Base-by-base conservation (phyloP, 2,113 vertebrate genomes). In the Arothron firmamentum region DNA sequence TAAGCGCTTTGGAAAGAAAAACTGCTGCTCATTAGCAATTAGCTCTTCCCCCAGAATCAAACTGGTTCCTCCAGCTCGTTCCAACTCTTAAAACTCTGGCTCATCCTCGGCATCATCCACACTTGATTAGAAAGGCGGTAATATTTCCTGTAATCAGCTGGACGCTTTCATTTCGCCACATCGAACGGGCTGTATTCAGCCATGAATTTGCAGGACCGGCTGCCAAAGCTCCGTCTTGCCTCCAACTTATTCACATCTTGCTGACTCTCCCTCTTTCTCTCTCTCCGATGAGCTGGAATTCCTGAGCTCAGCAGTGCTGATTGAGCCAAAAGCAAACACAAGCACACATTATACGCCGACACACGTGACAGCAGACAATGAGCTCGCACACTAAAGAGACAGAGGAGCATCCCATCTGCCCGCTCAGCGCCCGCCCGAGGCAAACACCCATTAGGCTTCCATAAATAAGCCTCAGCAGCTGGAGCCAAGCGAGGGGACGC, bases 261-360 rank as follows among this genome's bases (percentile, higher is more conserved):
- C 72, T 82, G 78, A 77, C 80, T 68, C 65, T 80, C 60, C 45
- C 50, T 23, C 72, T 80, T 67, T 75, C 58, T 46, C 56, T 63
- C 75, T 74, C 72, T 69, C n/a, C n/a, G 75, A 85, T 75, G 72
- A 85, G 71, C 80, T 84, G 84, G 84, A 90, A 91, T 90, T 80
- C 76, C 85, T 90, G 75, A 88, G 84, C 86, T 90, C 88, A 90
- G 85, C 87, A 86, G 61, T 87, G 88, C 87, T 90, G 88, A 90
- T 89, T 77, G 85, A 84, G 82, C 88, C 86, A 82, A 88, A 89
- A 79, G 75, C 84, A 88, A 87, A 88, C 87, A 86, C 79, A 67
- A 73, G 66, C 70, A 67, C 78, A 64, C 51, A 55, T 57, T 67
- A 65, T 59, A 66, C 81, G 75, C 45, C 4, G 34, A 65, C 74